Evolutionary conservation across 2,797 vertebrate species (phyloP), one percentile per base, ranked within the genome.

Genomic region (Neosalanx taihuensis): DNA sequence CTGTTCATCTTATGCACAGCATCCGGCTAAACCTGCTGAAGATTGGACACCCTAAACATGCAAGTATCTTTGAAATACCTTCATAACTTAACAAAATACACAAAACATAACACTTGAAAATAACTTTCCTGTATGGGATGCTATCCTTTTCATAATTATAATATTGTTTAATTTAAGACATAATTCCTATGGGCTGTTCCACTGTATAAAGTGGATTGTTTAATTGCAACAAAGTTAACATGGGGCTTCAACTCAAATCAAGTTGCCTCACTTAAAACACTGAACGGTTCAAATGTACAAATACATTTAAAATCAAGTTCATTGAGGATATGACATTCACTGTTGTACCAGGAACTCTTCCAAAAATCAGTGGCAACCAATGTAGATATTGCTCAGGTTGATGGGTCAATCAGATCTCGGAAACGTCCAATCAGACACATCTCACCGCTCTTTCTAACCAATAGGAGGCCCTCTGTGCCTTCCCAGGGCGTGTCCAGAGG

Each of bases 321-420:
- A 58, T 74, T 76, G 76, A 77, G 76, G 80, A 79, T 59, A 74
- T 85, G 84, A 90, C 89, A 89, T 90, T 92, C 89, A 84, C 67
- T 51, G 71, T 79, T 61, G 79, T 81, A 81, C 80, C 85, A 72
- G 57, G 69, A 46, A 46, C 41, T n/a, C 17, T 74, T 73, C 64
- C 60, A 64, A 60, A 69, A 31, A 31, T 82, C 81, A 41, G 80
- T 74, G 79, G 76, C 71, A 72, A 77, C 69, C 77, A 81, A 75
- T 65, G 86, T 75, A 79, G 76, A 83, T 88, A 91, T 90, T 90
- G 90, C 91, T 91, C 77, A 68, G 71, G 74, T 76, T 81, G 76
- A 69, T 77, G 71, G 68, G 73, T 76, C 79, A 49, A 69, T 79
- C 74, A 76, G 75, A 79, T 77, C 72, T 79, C 77, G 79, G 78